Base-by-base conservation (phyloP, 2,797 vertebrate species). In the Eupleurogrammus muticus region DNA sequence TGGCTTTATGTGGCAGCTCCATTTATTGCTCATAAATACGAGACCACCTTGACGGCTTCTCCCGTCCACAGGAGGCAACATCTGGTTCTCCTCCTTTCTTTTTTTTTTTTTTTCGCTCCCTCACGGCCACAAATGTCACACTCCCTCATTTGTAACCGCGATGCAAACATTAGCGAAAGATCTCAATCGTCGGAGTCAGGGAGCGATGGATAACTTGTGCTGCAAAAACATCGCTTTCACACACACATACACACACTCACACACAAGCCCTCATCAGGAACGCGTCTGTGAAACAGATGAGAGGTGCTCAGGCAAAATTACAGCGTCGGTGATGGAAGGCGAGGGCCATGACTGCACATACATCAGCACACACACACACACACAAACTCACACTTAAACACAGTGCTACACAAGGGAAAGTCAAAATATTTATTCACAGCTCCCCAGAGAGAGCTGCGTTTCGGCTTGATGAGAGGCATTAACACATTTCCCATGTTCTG, bases 401-500 rank as follows among this genome's bases (percentile, higher is more conserved):
- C 78, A 62, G 3, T 70, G 73, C 73, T 68, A 64, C 69, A 84
- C 55, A 48, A 28, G 77, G 55, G 59, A 83, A 80, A 79, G 76
- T 87, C 77, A 61, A 89, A 88, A 84, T 86, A 85, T 91, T 82
- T 86, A 87, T 81, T 79, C 82, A 81, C 78, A 60, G 68, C 86
- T 84, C 83, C 79, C 73, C 0, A 9, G 75, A 81, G 75, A 81
- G 77, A 82, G 75, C 58, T 73, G 69, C 68, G 70, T 82, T 75
- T 77, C 60, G 70, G 84, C 72, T n/a, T 79, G 73, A 90, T 73
- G 77, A 87, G 65, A 42, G 65, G 70, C 66, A 46, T 72, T 66
- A 84, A 75, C 76, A 65, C 55, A 23, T 75, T 82, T 75, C 60
- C 52, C 62, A 42, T 32, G 72, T 83, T 70, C 68, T 28, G 59